A percentile compares a stretch with the other conserved stretches of the same genome.
Conservation (phyloP, 2,888 invertebrate species). For the Leucophenga maculata region DNA sequence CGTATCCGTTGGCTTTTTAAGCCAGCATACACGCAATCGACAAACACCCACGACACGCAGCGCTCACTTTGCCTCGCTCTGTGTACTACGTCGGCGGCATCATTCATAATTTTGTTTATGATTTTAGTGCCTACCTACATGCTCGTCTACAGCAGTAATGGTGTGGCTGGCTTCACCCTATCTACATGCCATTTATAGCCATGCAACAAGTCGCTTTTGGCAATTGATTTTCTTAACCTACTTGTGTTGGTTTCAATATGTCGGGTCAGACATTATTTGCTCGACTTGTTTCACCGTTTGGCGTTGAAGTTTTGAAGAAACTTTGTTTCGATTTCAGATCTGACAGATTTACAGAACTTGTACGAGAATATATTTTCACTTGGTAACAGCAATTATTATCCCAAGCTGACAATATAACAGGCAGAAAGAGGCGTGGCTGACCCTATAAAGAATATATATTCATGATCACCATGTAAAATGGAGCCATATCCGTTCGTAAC, state of each 20-base stretch:
- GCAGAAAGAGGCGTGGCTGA: too few species aligned
- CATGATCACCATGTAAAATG: too few species aligned
- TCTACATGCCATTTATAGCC: background rate
- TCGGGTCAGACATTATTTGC: background rate
- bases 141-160: too few species aligned
- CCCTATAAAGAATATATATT: too few species aligned
- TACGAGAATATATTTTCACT: too few species aligned
- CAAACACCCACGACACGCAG: conserved; percentile 7
- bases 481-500: too few species aligned
- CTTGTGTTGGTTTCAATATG: conserved; percentile 19
- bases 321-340: too few species aligned
- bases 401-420: too few species aligned
- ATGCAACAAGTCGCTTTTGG: conserved; percentile 46
- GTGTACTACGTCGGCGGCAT: conserved; percentile 28
- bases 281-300: background rate
- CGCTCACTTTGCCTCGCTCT: conserved; percentile 35
- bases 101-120: conserved; percentile 34
- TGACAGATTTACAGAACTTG: too few species aligned
- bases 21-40: background rate
- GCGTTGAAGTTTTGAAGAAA: background rate
- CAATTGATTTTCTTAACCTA: conserved; percentile 37
- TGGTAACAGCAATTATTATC: too few species aligned
- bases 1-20: background rate
- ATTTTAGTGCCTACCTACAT: conserved; percentile 17
- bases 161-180: conserved; percentile 27